A percentile compares a stretch with the other conserved stretches of the same genome.
phyloP scores from a whole-genome alignment of 2,797 vertebrate species.

The Tapera naevia region DNA sequence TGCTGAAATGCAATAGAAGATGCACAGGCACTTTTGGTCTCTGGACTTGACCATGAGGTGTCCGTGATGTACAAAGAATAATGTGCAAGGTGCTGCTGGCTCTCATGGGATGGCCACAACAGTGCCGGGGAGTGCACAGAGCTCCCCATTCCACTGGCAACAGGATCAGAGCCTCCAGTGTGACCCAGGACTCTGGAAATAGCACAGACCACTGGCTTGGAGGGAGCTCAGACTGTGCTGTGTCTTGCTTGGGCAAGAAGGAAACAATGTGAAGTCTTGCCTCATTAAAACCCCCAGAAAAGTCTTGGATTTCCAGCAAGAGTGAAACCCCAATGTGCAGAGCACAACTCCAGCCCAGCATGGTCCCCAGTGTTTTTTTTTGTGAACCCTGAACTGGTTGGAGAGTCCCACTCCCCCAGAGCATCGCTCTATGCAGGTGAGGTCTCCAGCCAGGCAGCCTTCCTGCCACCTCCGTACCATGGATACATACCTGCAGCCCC shows the following conservation, averaged over 20 bases:
- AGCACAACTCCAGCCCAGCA: background rate
- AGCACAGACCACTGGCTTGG: background rate
- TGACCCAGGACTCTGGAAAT: background rate
- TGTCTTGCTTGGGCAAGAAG: background rate
- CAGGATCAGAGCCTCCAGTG: background rate
- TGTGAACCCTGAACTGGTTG: background rate
- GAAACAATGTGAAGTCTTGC: rapidly evolving
- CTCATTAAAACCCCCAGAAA: background rate
- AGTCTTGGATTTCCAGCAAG: background rate
- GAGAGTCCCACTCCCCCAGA: rapidly evolving
- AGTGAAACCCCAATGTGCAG: background rate
- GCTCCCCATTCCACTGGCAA: rapidly evolving
- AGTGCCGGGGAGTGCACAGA: rapidly evolving
- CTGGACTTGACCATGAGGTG: background rate
- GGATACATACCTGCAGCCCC: background rate
- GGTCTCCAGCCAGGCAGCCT: background rate
- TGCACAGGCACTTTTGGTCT: rapidly evolving
- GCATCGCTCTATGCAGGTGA: background rate
- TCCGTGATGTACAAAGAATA: background rate
- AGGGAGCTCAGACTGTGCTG: rapidly evolving
- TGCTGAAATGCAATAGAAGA: background rate
- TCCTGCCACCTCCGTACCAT: rapidly evolving
- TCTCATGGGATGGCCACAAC: rapidly evolving
- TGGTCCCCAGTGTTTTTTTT: rapidly evolving
- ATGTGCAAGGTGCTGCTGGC: background rate